Base-by-base conservation (phyloP, 2,113 vertebrate species). In the Glareola pratincola region DNA sequence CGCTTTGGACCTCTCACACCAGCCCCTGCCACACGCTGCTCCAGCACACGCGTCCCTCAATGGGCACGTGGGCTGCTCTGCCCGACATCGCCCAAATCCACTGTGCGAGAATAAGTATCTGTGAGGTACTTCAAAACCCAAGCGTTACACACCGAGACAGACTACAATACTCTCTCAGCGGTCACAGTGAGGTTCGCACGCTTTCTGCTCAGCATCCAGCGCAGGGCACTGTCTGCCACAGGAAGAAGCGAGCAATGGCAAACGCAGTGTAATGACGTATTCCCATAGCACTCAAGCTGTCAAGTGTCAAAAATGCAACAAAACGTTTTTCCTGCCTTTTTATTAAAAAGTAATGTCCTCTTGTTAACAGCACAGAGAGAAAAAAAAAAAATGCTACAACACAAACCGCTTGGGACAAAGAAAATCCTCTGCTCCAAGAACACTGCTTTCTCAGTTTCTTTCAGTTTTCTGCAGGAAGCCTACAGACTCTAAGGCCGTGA, bases 341-440 rank as follows among this genome's bases (percentile, higher is more conserved):
- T 98, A 98, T 98, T 98, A 98, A 97, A 98, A 98, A 98, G 97
- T 98, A 97, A 98, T 75, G 75, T 97, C 96, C 80, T 98, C 88
- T 96, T 95, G 96, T 98, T 98, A 98, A 98, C 97, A 98, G 97
- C 97, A 98, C 97, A 98, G 89, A 97, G 79, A 93, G 85, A 88
- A 75, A 90, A 90, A 59, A 91, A 86, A 77, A 80, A 92, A 16
- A 95, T 91, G 97, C 94, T 98, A 94, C 96, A 98, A 98, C 97
- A 98, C 97, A 97, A 98, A 98, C 94, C 97, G 94, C 85, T 96
- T 94, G 95, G 96, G 97, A 98, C 97, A 96, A 92, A 94, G 36
- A 95, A 97, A 95, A 51, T 68, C 92, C 87, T 90, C 96, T 85
- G 92, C 85, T 91, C 91, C 85, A 80, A 87, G 75, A 90, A 75